Conservation (phyloP, 1,140 invertebrate genomes). For the Eriosoma lanigerum region DNA sequence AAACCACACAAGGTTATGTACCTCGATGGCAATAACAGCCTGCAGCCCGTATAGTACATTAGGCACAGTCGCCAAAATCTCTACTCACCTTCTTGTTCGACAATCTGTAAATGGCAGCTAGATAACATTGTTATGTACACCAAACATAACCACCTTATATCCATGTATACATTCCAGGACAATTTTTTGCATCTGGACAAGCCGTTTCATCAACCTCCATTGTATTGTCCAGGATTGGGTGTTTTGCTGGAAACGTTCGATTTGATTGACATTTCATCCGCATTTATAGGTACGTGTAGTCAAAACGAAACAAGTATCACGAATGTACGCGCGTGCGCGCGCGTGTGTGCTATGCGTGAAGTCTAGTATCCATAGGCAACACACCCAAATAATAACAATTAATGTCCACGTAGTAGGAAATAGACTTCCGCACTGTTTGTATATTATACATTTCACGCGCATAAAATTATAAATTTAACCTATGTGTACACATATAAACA, state of each 20-base stretch:
- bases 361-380: slow-evolving; percentile 42
- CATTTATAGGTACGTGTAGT: background rate
- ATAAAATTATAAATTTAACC: background rate
- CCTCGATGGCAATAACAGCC: too few relatives aligned
- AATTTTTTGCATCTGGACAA: slow-evolving; percentile 24
- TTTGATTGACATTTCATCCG: slow-evolving; percentile 21
- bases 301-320: background rate
- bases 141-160: slow-evolving; percentile 31
- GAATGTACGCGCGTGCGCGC: background rate
- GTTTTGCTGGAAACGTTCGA: slow-evolving; percentile 12
- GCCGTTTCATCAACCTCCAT: slow-evolving; percentile 23
- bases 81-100: slow-evolving; percentile 24
- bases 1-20: too few relatives aligned
- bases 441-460: background rate
- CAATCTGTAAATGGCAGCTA: slow-evolving; percentile 7
- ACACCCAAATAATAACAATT: slow-evolving; percentile 46
- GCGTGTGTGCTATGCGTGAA: slow-evolving; percentile 27
- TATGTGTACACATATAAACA: too few relatives aligned
- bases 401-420: slow-evolving; percentile 34
- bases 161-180: slow-evolving; percentile 46
- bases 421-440: slow-evolving; percentile 40
- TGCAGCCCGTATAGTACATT: too few relatives aligned
- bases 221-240: background rate
- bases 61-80: background rate
- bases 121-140: slow-evolving; percentile 54